These are phyloP conservation scores for Megaleporinus macrocephalus DNA, from an alignment of 2,113 vertebrate genomes.

Conservation along the genomic window DNA sequence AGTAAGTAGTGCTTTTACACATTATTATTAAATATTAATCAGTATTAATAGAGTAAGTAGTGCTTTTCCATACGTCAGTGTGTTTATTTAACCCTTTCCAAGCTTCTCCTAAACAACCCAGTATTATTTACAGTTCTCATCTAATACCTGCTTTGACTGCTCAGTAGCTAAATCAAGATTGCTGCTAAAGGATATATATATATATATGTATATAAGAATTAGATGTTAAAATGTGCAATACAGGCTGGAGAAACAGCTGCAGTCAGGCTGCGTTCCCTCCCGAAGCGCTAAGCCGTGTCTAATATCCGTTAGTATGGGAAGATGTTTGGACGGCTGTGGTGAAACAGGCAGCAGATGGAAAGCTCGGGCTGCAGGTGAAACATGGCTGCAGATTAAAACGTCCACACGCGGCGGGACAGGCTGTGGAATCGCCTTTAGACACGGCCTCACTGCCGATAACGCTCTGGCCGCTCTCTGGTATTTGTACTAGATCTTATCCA, in stretches of 20 bases:
- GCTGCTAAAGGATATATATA: no score
- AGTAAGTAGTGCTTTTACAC: no score
- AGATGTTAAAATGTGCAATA: no score
- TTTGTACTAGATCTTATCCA: conserved; percentile 22
- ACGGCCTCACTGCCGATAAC: conserved; percentile 47
- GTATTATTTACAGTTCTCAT: no score
- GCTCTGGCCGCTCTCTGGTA: background rate
- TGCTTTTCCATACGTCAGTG: no score
- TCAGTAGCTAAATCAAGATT: no score
- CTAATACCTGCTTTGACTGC: no score
- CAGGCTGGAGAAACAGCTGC: background rate
- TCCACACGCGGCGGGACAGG: conserved; percentile 60
- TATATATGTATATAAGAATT: no score
- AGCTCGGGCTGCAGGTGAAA: conserved; percentile 48
- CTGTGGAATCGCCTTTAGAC: conserved; percentile 70
- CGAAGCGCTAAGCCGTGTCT: conserved; percentile 5
- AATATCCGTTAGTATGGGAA: conserved; percentile 4
- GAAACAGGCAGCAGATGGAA: conserved; percentile 64
- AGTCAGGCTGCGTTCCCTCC: background rate
- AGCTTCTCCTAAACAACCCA: no score
- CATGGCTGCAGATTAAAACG: conserved; percentile 64
- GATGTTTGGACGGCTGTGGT: conserved; percentile 38
- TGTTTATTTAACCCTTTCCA: no score
- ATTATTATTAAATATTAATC: no score
- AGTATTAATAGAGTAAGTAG: no score